phyloP scores from a whole-genome alignment of 2,888 invertebrate genomes.

The Petrolisthes manimaculis region DNA sequence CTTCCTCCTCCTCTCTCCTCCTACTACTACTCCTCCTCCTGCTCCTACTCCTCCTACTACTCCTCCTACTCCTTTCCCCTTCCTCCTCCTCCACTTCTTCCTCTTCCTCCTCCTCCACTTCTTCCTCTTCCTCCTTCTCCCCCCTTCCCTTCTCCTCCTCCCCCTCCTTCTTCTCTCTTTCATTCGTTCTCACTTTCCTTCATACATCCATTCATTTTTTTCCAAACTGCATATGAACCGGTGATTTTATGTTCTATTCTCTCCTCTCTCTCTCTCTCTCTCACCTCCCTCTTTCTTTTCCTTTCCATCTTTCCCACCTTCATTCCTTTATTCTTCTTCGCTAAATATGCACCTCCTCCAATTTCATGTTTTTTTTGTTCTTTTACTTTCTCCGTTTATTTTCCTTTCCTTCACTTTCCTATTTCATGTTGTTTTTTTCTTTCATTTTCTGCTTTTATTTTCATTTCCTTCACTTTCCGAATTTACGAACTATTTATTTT shows the following conservation, averaged over 20 bases:
- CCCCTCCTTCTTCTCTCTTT: conserved; percentile 17
- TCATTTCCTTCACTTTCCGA: too few relatives aligned
- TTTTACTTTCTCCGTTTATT: too few relatives aligned
- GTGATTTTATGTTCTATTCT: background rate
- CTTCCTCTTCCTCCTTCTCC: background rate
- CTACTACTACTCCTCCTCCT: background rate
- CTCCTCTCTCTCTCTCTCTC: background rate
- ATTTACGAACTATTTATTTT: too few relatives aligned
- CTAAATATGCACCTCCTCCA: background rate
- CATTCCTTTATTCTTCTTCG: background rate
- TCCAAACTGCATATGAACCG: background rate
- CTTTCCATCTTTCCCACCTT: background rate
- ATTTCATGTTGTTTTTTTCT: too few relatives aligned
- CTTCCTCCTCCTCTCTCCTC: background rate
- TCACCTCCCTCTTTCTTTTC: background rate
- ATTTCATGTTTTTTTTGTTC: too few relatives aligned
- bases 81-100: background rate
- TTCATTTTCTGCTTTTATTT: too few relatives aligned
- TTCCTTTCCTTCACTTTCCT: too few relatives aligned
- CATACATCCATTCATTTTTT: background rate
- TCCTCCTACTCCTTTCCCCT: background rate
- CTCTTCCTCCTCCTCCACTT: background rate
- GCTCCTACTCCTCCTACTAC: background rate
- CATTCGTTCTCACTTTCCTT: conserved; percentile 24
- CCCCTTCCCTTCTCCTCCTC: background rate